Percentiles rank a stretch among this genome's conserved stretches.
Conservation (phyloP, 2,797 vertebrate genomes). For the Rhabdophis nuchalis region DNA sequence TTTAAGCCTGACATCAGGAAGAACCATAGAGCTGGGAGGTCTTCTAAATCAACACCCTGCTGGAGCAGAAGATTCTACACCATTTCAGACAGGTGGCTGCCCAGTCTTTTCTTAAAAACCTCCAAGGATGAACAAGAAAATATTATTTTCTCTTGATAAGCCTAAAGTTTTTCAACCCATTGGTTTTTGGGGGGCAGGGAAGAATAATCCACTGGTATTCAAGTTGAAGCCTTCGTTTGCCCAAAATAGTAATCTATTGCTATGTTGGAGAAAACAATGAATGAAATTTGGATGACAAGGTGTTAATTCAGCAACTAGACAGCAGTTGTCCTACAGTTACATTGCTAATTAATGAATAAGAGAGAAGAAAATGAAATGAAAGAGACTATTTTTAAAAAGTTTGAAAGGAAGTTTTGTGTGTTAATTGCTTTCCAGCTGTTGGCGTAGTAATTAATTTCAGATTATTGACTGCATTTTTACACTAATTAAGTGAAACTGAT, state of each 20-base stretch:
- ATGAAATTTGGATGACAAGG: slow-evolving; percentile 29
- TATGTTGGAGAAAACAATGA: background rate
- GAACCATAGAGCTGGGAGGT: background rate
- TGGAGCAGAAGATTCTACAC: background rate
- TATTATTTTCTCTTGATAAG: background rate
- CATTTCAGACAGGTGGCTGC: background rate
- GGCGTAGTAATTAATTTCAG: slow-evolving; percentile 66
- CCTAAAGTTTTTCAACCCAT: background rate
- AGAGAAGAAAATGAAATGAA: slow-evolving; percentile 43
- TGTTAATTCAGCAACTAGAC: slow-evolving; percentile 39
- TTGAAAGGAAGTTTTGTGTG: slow-evolving; percentile 42
- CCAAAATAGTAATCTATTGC: background rate
- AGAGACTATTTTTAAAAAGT: slow-evolving; percentile 24
- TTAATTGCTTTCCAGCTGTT: slow-evolving; percentile 68
- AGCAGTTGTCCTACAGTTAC: slow-evolving; percentile 48
- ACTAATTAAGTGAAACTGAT: slow-evolving; percentile 65
- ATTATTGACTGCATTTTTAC: slow-evolving; percentile 65
- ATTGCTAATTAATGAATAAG: slow-evolving; percentile 58
- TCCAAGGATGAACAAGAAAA: background rate
- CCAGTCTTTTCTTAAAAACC: background rate
- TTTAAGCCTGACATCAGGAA: background rate
- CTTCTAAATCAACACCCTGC: background rate
- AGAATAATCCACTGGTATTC: background rate
- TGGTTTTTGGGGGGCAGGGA: background rate
- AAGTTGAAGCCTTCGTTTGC: background rate